Conservation (phyloP, 2,888 invertebrate species). For the Buathra laborator region DNA sequence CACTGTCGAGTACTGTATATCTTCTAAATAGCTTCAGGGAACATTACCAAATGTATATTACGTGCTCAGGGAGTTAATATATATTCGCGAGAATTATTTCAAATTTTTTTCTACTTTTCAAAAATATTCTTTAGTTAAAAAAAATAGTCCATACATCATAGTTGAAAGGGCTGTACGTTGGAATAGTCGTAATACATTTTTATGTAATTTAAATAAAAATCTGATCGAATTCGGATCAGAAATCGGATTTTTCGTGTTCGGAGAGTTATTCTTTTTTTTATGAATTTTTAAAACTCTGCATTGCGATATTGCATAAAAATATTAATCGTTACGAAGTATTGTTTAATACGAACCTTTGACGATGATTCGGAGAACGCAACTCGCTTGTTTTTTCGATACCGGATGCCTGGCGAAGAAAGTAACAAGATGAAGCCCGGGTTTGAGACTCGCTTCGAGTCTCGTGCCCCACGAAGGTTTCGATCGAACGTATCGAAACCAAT, state of each 20-base stretch:
- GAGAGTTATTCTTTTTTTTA: too few species aligned
- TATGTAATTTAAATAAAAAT: too few species aligned
- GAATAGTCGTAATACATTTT: too few species aligned
- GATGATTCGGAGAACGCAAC: constrained; percentile 84
- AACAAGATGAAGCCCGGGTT: constrained; percentile 85
- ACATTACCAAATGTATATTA: not conserved
- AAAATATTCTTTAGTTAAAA: too few species aligned
- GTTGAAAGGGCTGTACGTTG: too few species aligned
- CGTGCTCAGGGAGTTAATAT: not conserved
- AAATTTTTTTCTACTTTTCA: not conserved
- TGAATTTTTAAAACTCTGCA: too few species aligned
- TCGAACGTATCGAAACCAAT: constrained; percentile 86
- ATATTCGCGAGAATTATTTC: not conserved
- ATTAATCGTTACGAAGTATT: not conserved
- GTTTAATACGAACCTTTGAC: constrained; percentile 79
- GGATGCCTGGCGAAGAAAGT: constrained; percentile 86
- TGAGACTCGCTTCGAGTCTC: constrained; percentile 85
- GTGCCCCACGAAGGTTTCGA: constrained; percentile 86
- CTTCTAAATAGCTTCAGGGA: not conserved
- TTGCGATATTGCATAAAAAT: not conserved
- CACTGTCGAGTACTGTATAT: not conserved
- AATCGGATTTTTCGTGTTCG: too few species aligned
- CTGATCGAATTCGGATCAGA: too few species aligned
- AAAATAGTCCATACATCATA: too few species aligned
- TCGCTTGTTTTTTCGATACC: constrained; percentile 85